Percentiles rank a stretch among this genome's conserved stretches.
phyloP scores from a whole-genome alignment of 1,140 invertebrate genomes.

The Danaus plexippus region DNA sequence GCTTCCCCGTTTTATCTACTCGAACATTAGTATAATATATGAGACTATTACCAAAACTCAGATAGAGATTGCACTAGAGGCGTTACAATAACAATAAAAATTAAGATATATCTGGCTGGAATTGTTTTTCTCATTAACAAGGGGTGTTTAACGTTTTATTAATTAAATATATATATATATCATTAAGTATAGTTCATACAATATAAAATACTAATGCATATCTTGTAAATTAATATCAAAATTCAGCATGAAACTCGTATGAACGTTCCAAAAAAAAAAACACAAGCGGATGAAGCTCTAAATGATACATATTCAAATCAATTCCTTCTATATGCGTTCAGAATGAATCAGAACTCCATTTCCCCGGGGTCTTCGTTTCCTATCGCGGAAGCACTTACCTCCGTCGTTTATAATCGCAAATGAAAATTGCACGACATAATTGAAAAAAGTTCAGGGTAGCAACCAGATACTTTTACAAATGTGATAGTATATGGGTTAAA shows the following conservation, averaged over 20 bases:
- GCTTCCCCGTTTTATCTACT: slow-evolving; percentile 20
- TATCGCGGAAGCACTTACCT: slow-evolving; percentile 40
- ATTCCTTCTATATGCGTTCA: slow-evolving; percentile 32
- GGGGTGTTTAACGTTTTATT: neutral
- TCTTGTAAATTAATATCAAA: too few species aligned
- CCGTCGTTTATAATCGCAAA: slow-evolving; percentile 37
- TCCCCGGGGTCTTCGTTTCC: slow-evolving; percentile 40
- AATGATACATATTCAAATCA: slow-evolving; percentile 37
- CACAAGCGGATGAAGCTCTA: slow-evolving; percentile 6
- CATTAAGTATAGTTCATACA: too few species aligned
- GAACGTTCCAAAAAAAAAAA: too few species aligned
- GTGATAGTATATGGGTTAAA: too few species aligned
- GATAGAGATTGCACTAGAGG: slow-evolving; percentile 17
- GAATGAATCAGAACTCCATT: slow-evolving; percentile 34
- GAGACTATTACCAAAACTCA: slow-evolving; percentile 26
- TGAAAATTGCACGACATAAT: slow-evolving; percentile 35
- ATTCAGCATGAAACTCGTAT: too few species aligned
- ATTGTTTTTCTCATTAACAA: slow-evolving; percentile 9
- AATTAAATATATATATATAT: neutral
- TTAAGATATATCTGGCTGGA: slow-evolving; percentile 24
- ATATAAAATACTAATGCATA: neutral
- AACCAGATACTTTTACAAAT: too few species aligned
- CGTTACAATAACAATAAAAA: slow-evolving; percentile 25
- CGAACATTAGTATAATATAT: slow-evolving; percentile 31
- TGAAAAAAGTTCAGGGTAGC: slow-evolving; percentile 15